Percentiles rank a stretch among this genome's conserved stretches.
phyloP scores from a whole-genome alignment of 2,797 vertebrate genomes.

The Scarus forsteni region DNA sequence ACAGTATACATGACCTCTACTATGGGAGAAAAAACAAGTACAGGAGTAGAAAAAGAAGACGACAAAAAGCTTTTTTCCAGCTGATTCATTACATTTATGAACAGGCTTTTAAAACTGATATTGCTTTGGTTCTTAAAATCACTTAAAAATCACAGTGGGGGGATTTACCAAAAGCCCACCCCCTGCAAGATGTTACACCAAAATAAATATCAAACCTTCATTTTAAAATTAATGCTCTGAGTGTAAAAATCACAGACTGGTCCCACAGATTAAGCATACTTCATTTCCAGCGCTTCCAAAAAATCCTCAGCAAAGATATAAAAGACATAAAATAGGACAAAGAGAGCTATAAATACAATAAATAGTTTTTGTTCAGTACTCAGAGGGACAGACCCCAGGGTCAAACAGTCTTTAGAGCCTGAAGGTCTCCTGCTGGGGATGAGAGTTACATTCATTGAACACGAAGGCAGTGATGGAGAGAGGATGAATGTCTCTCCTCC shows the following conservation, averaged over 20 bases:
- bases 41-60: conserved; percentile 43
- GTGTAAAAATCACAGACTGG: conserved; percentile 70
- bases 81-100: conserved; percentile 14
- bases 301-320: conserved; percentile 74
- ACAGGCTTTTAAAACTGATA: conserved; percentile 13
- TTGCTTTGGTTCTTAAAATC: conserved; percentile 57
- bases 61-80: conserved; percentile 36
- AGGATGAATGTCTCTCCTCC: conserved; percentile 24
- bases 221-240: conserved; percentile 56
- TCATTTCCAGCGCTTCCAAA: conserved; percentile 72
- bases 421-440: conserved; percentile 47
- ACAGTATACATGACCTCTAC: conserved; percentile 60
- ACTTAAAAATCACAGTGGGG: conserved; percentile 61
- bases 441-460: conserved; percentile 58
- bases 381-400: conserved; percentile 73
- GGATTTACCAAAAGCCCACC: conserved; percentile 38
- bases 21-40: conserved; percentile 45
- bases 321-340: conserved; percentile 70
- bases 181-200: conserved; percentile 43
- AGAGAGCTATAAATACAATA: conserved; percentile 96
- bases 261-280: conserved; percentile 77
- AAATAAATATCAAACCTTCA: conserved; percentile 77
- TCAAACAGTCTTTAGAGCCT: conserved; percentile 63
- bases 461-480: conserved; percentile 51
- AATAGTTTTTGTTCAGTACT: conserved; percentile 92